These are phyloP conservation scores for Pecten maximus DNA, from an alignment of 2,888 invertebrate species.

Conservation along the genomic window DNA sequence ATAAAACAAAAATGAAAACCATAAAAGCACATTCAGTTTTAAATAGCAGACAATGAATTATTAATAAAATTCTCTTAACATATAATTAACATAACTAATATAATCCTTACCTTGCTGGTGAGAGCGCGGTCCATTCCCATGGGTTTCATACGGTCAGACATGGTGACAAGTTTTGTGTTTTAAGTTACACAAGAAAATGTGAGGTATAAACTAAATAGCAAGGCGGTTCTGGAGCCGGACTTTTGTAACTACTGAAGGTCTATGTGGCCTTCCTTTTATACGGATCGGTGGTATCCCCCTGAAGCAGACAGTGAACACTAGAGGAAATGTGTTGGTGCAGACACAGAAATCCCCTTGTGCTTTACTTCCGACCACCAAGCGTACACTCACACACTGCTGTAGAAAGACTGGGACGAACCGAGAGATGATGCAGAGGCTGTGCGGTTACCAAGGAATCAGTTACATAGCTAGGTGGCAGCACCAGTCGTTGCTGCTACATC, in stretches of 20 bases:
- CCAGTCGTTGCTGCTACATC: not conserved
- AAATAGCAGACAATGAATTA: not conserved
- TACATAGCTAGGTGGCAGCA: constrained; percentile 18
- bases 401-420: constrained; percentile 15
- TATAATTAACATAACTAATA: not conserved
- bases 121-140: constrained; percentile 70
- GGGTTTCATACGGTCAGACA: constrained; percentile 66
- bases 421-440: not conserved
- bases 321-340: constrained; percentile 40
- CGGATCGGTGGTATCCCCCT: constrained; percentile 40
- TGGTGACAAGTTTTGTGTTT: constrained; percentile 51
- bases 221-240: constrained; percentile 36
- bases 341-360: constrained; percentile 42
- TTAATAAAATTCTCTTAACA: not conserved
- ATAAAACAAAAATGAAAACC: not conserved
- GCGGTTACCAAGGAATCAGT: constrained; percentile 4
- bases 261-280: constrained; percentile 37
- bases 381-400: constrained; percentile 14
- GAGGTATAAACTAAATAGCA: constrained; percentile 38
- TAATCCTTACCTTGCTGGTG: constrained; percentile 66
- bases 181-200: constrained; percentile 9
- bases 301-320: constrained; percentile 38
- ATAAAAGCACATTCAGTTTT: not conserved
- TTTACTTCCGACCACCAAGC: constrained; percentile 33
- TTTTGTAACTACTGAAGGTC: constrained; percentile 35